Base-by-base conservation (phyloP, 2,888 invertebrate species). In the Flexamia atlantica region DNA sequence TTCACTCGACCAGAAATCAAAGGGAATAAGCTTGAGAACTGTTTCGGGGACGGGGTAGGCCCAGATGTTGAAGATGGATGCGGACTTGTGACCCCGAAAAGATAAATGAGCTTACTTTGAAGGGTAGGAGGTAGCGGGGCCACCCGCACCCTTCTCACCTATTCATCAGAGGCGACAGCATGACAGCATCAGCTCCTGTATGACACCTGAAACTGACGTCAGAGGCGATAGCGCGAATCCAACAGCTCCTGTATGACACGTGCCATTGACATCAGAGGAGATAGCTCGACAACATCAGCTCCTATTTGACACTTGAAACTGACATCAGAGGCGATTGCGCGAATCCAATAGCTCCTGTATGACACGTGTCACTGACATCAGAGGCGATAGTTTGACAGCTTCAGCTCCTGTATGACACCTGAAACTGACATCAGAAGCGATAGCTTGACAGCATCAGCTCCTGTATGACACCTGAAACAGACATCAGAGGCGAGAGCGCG, bases 51-150 rank as follows among this genome's bases (percentile, higher is more conserved):
- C 64, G 64, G 64, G 64, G 64, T 64, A 64, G 23, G 25, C 64
- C 3, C 64, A 53, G 72, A 76, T 76, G 76, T 76, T 36, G 76
- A 76, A 76, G 76, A 76, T 76, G 76, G 76, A 76, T 76, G 76
- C 76, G 36, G 28, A 23, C 76, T 50, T 25, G 46, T 76, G 76
- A 76, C 76, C 76, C 76, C 76, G 17, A 25, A 76, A 76, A 76
- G 76, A 76, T 76, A 76, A 76, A 76, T 76, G 76, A 76, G 76
- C 50, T 50, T 76, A 76, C 46, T 76, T 76, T 76, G 76, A 28
- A 50, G 76, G 76, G 76, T 46, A 50, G 76, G 76, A 42, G 50
- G 7, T 2, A 23, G 25, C 9, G 46, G 23, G 17, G 42, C 76
- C 76, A 46, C 46, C 76, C 76, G 25, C 50, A 25, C 46, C 42